These are phyloP conservation scores for Pituophis catenifer DNA, from an alignment of 2,113 vertebrate species.

Conservation along the genomic window DNA sequence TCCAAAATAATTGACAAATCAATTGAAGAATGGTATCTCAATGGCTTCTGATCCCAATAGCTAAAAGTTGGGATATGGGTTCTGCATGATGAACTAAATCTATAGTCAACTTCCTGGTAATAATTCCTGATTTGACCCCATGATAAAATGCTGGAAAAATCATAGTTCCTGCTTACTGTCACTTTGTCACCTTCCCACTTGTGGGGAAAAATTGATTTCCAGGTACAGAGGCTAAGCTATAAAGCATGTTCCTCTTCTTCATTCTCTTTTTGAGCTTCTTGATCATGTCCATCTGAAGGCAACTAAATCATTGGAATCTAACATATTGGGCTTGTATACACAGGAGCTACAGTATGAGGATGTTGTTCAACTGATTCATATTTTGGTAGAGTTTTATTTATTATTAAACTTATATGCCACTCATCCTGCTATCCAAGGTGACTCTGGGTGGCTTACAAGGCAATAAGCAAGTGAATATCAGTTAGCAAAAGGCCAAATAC, in stretches of 20 bases:
- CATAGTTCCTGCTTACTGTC: not conserved
- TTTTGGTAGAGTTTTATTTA: not conserved
- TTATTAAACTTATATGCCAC: not conserved
- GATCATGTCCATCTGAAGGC: not conserved
- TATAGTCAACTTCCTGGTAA: not conserved
- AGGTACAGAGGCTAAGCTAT: not conserved
- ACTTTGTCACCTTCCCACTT: not conserved
- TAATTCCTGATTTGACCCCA: not conserved
- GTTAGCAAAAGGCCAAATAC: not conserved
- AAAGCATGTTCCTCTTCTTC: not conserved
- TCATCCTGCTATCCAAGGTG: not conserved
- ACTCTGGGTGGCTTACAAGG: not conserved
- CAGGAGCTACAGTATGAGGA: not conserved
- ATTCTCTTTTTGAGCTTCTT: not conserved
- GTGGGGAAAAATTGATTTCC: not conserved
- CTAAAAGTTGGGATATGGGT: too few species aligned
- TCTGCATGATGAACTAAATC: not conserved
- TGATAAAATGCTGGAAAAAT: not conserved
- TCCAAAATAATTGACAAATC: not conserved
- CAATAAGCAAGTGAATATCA: not conserved
- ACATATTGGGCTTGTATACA: not conserved
- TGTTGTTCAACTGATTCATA: not conserved
- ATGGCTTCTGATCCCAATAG: not conserved
- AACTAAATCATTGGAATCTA: not conserved
- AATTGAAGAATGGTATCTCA: not conserved